These are phyloP conservation scores for Ctena decussata DNA, from an alignment of 2,888 invertebrate species.

Conservation along the genomic window DNA sequence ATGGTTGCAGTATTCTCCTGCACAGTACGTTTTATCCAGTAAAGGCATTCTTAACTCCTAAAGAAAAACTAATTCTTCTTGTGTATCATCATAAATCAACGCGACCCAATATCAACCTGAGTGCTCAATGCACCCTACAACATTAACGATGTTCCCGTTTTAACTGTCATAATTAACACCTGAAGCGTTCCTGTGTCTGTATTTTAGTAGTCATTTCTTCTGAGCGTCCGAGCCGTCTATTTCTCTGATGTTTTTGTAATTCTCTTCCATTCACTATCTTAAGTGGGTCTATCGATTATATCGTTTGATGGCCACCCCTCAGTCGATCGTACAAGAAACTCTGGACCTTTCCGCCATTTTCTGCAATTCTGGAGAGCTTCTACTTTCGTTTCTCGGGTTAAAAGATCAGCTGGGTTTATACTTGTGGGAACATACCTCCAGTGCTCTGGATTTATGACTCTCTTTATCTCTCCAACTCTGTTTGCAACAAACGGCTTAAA, in stretches of 20 bases:
- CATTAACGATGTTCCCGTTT: background rate
- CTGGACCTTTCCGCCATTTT: conserved; percentile 16
- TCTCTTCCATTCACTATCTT: background rate
- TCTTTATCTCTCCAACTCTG: conserved; percentile 54
- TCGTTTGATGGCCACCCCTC: background rate
- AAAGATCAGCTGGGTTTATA: conserved; percentile 1
- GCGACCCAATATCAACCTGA: no score
- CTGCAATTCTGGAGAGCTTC: background rate
- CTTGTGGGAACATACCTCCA: conserved; percentile 17
- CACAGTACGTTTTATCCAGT: no score
- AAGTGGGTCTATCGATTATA: no score
- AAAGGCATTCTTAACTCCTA: no score
- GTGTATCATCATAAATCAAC: no score
- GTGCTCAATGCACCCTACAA: no score
- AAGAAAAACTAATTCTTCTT: no score
- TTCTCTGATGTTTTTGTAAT: background rate
- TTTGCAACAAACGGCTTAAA: conserved; percentile 59
- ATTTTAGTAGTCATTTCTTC: background rate
- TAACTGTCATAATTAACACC: background rate
- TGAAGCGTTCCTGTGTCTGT: background rate
- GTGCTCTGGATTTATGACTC: background rate
- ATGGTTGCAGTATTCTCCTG: no score
- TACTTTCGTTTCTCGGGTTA: background rate
- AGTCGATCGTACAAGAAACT: background rate
- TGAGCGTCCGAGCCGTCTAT: no score